Conservation (phyloP, 2,113 vertebrate genomes). For the Pan paniscus region DNA sequence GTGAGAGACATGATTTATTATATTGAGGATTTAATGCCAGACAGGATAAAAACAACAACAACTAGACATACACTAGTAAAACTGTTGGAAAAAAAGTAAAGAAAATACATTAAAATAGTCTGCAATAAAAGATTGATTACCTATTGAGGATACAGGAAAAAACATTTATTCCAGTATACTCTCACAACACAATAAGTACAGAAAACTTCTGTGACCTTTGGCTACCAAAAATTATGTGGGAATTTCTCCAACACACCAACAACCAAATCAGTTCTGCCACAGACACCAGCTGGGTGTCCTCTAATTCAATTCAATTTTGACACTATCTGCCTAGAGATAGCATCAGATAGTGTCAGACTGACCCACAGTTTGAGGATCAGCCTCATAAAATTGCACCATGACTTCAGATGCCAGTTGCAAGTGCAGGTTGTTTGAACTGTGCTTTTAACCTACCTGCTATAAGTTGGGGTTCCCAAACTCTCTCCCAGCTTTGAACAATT, state of each 20-base stretch:
- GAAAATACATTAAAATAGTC: neutral
- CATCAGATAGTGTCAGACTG: neutral
- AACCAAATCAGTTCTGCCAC: neutral
- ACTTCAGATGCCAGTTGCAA: neutral
- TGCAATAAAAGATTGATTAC: neutral
- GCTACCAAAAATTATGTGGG: neutral
- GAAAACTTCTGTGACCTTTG: neutral
- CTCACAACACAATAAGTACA: neutral
- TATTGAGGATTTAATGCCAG: neutral
- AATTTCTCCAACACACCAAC: neutral
- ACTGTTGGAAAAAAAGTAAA: neutral
- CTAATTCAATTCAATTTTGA: neutral
- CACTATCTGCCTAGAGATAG: neutral
- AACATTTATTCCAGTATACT: neutral
- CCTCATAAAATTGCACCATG: neutral
- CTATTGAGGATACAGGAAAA: neutral
- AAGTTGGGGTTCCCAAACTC: neutral
- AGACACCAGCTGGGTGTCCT: neutral
- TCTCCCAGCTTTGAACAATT: neutral
- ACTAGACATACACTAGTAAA: neutral
- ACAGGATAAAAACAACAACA: neutral
- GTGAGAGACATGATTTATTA: neutral
- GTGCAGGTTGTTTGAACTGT: neutral
- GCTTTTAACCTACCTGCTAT: neutral
- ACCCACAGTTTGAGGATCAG: neutral